Base-by-base conservation (phyloP, 2,888 invertebrate genomes). In the Thereva unica region DNA sequence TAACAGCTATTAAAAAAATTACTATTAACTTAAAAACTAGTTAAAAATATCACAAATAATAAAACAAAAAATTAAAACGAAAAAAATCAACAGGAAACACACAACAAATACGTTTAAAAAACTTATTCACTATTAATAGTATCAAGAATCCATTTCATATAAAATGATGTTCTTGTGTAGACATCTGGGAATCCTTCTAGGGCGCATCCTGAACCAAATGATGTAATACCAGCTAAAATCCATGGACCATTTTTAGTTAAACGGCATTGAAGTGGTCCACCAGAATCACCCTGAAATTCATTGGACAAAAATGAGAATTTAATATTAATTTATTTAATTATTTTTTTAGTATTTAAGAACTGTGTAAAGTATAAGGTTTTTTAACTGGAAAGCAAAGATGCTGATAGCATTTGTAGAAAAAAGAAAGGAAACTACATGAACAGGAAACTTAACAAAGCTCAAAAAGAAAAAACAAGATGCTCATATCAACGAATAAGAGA, bases 201-300 rank as follows among this genome's bases (percentile, higher is more conserved):
- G 0, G 94, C 94, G 78, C 95, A 95, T 49, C 95, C 95, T 0
- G 94, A 94, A 0, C 95, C 95, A 75, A 95, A 95, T 0, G 94
- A 94, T 0, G 94, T 95, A 44, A 95, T 88, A 0, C 95, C 95
- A 0, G 90, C 90, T 41, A 95, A 83, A 75, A 91, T 91, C 95
- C 95, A 95, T 54, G 90, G 87, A 0, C 93, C 93, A 64, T 92
- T 90, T 1, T 85, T 77, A 1, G 82, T 80, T 50, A 85, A 82
- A 5, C 91, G 87, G 74, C 95, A 95, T 77, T 95, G 94, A 8
- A 95, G 82, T 0, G 95, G 95, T 0, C 95, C 95, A 0, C 94
- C 95, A 3, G 93, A 93, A 79, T 95, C 94, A 4, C 95, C 94
- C 93, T 93, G 81, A 50, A 78, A 75, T 12, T 41, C 41, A 55